A percentile compares a stretch with the other conserved stretches of the same genome.
These are phyloP conservation scores for Agriopis leucophaearia DNA, from an alignment of 2,888 invertebrate genomes.

Conservation along the genomic window DNA sequence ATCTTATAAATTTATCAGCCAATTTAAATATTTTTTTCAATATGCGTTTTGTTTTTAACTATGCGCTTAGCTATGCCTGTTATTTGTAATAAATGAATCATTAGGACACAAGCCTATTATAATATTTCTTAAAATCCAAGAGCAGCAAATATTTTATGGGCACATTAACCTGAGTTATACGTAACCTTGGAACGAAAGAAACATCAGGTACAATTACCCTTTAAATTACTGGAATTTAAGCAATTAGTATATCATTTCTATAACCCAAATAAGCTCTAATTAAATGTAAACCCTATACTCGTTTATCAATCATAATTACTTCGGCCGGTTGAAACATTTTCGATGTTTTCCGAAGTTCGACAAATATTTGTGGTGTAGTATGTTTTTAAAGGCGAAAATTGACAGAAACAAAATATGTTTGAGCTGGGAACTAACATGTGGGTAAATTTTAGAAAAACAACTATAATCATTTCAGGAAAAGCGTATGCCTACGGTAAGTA, in stretches of 20 bases:
- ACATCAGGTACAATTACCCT: background rate
- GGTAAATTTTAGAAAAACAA: slow-evolving; percentile 47
- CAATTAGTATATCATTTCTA: background rate
- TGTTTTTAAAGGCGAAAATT: slow-evolving; percentile 17
- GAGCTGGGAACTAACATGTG: slow-evolving; percentile 51
- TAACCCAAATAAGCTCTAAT: background rate
- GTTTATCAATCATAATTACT: slow-evolving; percentile 4
- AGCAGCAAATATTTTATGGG: background rate
- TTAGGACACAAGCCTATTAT: background rate
- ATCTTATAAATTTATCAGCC: too few species aligned
- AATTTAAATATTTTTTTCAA: too few species aligned
- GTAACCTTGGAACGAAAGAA: background rate
- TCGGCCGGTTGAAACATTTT: background rate
- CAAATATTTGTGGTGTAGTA: slow-evolving; percentile 20
- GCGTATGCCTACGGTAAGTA: slow-evolving; percentile 2
- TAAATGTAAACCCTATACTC: background rate
- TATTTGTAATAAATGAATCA: too few species aligned
- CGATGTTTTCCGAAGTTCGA: slow-evolving; percentile 10
- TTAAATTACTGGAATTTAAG: background rate
- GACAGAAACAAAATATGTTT: slow-evolving; percentile 23
- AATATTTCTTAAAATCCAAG: background rate
- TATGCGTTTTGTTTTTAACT: too few species aligned
- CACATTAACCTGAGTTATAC: background rate
- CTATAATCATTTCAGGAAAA: slow-evolving; percentile 13
- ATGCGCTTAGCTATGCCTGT: too few species aligned